Conservation (phyloP, 2,888 invertebrate genomes). For the Tigriopus californicus region DNA sequence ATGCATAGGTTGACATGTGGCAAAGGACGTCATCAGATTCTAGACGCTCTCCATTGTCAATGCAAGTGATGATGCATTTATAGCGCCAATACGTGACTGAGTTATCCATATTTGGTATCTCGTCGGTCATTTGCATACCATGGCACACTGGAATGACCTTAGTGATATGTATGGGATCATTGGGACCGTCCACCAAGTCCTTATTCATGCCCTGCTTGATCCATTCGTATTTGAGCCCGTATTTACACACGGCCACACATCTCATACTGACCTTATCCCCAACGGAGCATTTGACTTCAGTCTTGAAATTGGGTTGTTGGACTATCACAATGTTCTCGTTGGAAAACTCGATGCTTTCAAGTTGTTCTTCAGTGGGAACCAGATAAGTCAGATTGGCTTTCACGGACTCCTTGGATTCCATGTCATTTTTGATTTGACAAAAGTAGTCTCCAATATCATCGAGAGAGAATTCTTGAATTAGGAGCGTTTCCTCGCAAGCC, state of each 20-base stretch:
- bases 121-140: slow-evolving; percentile 1
- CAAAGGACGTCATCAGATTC: not conserved
- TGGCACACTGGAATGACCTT: not conserved
- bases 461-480: not conserved
- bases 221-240: slow-evolving; percentile 15
- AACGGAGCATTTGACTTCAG: not conserved
- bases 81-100: not conserved
- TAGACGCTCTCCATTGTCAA: not conserved
- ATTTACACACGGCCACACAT: slow-evolving; percentile 8
- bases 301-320: not conserved
- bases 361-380: not conserved
- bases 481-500: not conserved
- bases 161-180: not conserved
- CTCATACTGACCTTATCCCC: not conserved
- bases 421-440: not conserved
- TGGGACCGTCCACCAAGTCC: not conserved
- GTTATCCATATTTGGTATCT: not conserved
- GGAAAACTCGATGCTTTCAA: not conserved
- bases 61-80: not conserved
- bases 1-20: not conserved
- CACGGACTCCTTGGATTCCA: not conserved
- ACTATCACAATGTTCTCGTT: slow-evolving; percentile 5
- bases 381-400: not conserved
- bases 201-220: slow-evolving; percentile 3
- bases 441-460: not conserved